Evolutionary conservation across 2,113 vertebrate species (phyloP), one percentile per base, ranked within the genome.

Genomic region (Gymnogyps californianus): DNA sequence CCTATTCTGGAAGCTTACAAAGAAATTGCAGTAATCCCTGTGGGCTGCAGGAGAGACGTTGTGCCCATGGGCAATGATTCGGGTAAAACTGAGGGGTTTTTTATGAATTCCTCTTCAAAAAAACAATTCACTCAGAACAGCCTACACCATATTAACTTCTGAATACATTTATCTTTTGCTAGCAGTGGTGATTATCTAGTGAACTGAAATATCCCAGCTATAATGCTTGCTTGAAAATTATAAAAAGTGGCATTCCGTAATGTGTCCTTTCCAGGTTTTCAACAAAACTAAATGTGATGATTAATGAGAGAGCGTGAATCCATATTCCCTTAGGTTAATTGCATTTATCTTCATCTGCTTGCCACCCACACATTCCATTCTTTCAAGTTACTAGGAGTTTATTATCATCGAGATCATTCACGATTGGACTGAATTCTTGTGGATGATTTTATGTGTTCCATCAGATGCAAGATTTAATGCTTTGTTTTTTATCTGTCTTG

Each of bases 341-440:
- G 82, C 88, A 58, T 87, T 95, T 88, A 66, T 95, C 66, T 69
- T 71, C 22, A 5, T 34, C 95, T 89, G 67, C 85, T 77, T 64
- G 61, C 84, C 70, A 85, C 89, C 80, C 90, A 70, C 95, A 67
- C 88, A 77, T 90, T 86, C 92, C 88, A 42, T 38, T 66, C 92
- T 81, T 89, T 75, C 86, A 90, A 81, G 67, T 92, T 83, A 83
- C 62, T 13, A 34, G 51, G 55, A 71, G 85, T 94, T 94, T 89
- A 77, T 95, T 94, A 89, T 94, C 83, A 80, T 21, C 66, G 86
- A 84, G 94, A 96, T 95, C 77, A 42, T 66, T 83, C 88, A 52
- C 7, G 65, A 86, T 36, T 8, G 38, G 76, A 7, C 51, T 64
- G 88, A 71, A 84, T 92, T 97, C 92, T 66, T 94, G 83, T 36